A percentile compares a stretch with the other conserved stretches of the same genome.
phyloP scores from a whole-genome alignment of 2,113 vertebrate species.

The Orycteropus afer region DNA sequence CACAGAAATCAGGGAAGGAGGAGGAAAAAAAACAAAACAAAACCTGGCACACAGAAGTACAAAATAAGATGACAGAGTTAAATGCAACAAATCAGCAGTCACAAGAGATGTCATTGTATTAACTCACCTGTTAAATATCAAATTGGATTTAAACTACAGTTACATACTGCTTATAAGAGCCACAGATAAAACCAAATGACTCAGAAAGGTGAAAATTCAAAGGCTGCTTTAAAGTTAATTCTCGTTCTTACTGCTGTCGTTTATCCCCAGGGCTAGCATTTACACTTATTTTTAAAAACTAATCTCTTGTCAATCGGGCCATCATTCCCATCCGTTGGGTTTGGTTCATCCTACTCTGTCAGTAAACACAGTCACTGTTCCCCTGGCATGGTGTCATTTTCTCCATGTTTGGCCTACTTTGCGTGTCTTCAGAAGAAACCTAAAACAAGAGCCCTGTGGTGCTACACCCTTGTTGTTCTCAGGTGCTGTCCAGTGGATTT shows the following conservation, averaged over 20 bases:
- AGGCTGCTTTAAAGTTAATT: not conserved
- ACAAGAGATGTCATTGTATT: not conserved
- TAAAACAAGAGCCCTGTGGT: not conserved
- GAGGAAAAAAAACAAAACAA: not conserved
- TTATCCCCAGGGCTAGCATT: not conserved
- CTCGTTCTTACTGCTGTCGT: not conserved
- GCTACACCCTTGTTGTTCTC: no score
- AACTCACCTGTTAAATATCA: not conserved
- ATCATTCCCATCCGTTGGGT: not conserved
- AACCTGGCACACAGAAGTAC: not conserved
- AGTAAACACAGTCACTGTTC: not conserved
- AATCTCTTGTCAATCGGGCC: not conserved
- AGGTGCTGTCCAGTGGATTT: no score
- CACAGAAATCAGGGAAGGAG: not conserved
- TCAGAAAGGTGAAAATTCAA: not conserved
- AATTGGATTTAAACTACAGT: not conserved
- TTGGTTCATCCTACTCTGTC: not conserved
- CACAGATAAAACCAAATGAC: not conserved
- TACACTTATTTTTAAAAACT: not conserved
- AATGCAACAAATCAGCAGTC: not conserved
- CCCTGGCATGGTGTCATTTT: accelerated
- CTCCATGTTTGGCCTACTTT: not conserved
- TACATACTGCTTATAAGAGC: not conserved
- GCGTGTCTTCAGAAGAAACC: not conserved
- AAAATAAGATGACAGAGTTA: not conserved